These are phyloP conservation scores for Pteronotus mesoamericanus DNA, from an alignment of 2,797 vertebrate species.

Conservation along the genomic window DNA sequence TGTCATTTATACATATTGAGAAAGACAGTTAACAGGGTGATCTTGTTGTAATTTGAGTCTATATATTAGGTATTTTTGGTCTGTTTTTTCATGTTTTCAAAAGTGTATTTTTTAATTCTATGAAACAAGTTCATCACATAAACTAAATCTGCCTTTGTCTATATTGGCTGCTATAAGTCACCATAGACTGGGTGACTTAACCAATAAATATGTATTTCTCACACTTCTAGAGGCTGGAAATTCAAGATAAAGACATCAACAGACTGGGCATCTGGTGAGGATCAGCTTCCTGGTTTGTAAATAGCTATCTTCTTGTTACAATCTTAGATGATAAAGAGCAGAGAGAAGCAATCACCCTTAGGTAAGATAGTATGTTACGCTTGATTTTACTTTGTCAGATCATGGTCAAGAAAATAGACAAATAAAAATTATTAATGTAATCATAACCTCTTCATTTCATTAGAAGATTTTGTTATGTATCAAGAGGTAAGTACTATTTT, in stretches of 20 bases:
- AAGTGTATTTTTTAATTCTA: neutral
- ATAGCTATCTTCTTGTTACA: neutral
- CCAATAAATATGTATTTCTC: neutral
- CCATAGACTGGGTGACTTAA: neutral
- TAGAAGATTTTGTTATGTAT: neutral
- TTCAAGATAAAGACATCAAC: neutral
- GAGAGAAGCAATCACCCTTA: neutral
- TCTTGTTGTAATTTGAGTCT: neutral
- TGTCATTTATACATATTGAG: neutral
- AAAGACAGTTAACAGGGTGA: neutral
- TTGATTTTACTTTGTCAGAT: neutral
- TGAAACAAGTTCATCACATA: neutral
- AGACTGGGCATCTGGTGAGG: neutral
- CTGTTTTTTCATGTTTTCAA: neutral
- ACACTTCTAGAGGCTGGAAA: neutral
- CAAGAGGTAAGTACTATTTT: neutral
- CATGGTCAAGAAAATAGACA: neutral
- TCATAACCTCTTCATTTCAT: neutral
- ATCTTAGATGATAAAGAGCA: neutral
- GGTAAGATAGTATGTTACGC: neutral
- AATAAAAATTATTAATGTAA: neutral
- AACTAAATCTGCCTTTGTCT: neutral
- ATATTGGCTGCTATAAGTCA: neutral
- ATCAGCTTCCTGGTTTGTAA: neutral
- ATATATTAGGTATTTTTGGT: neutral